Base-by-base conservation (phyloP, 2,113 vertebrate genomes). In the Pycnonotus jocosus region DNA sequence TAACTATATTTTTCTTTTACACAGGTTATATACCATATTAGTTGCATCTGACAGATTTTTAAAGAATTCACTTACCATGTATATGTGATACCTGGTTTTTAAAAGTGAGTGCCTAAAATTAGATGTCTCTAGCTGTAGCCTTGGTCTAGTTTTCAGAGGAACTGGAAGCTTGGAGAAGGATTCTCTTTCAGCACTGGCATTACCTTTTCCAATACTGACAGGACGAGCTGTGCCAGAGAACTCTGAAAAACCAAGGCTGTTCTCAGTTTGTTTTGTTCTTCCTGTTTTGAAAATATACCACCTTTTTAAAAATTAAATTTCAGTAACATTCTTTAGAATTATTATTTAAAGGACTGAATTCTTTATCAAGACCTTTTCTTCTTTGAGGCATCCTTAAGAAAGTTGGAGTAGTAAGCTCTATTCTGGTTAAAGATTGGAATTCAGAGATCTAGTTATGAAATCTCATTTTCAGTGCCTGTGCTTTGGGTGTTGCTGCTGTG, bases 81-180 rank as follows among this genome's bases (percentile, higher is more conserved):
- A 2, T 72, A 24, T 17, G 35, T 77, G 74, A 90, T 82, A 91
- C 37, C 74, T 73, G 68, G 69, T 92, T 87, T 92, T 84, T 27
- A 24, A 57, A 83, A 92, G 47, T 77, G 24, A 30, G 12, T 91
- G 38, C 23, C 89, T 96, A 96, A 94, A 93, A 94, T 94, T 92
- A 93, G 88, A 62, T 88, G 17, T 70, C 12, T 87, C 28, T 80
- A 1, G 80, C 57, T 35, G 38, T 93, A 80, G 79, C 88, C 76
- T 93, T 94, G 90, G 71, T 94, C 94, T 86, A 47, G 58, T 92
- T 94, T 94, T 88, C 64, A 77, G 56, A 83, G 92, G 71, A 90
- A 83, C 74, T 93, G 70, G 81, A 78, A 92, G 37, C 76, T 44
- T 72, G 16, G 48, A 61, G 62, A 18, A 73, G 53, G 73, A 77